Evolutionary conservation across 2,888 invertebrate genomes (phyloP).

Genomic region (Parnassius apollo): DNA sequence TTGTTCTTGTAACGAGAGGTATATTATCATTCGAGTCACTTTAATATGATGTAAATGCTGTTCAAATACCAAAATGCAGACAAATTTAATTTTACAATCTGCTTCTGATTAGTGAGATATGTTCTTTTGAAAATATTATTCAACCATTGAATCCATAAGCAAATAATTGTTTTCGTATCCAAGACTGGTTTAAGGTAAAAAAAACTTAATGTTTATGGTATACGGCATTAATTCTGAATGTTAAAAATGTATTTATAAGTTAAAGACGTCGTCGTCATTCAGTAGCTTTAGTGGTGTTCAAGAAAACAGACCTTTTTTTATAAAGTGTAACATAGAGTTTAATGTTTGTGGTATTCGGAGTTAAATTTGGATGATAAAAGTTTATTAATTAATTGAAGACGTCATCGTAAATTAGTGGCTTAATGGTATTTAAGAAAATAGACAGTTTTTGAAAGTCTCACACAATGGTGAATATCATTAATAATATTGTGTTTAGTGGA

Average conservation of each 20-base stretch:
- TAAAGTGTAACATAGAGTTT: not conserved
- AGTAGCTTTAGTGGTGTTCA: not conserved
- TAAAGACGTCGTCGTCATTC: not conserved
- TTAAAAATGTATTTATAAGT: not conserved
- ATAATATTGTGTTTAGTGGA: not conserved
- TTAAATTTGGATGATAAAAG: constrained; percentile 6
- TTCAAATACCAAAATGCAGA: not conserved
- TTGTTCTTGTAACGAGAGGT: not conserved
- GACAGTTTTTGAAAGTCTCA: not conserved
- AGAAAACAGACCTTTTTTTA: not conserved
- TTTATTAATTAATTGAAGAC: not conserved
- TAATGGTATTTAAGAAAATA: not conserved
- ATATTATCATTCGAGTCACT: not conserved
- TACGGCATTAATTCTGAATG: constrained; percentile 3
- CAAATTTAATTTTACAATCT: not conserved
- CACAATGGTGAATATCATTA: not conserved
- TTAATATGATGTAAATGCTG: not conserved
- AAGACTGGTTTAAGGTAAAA: not conserved
- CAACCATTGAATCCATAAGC: not conserved
- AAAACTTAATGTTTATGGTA: constrained; percentile 1
- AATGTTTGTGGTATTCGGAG: constrained; percentile 3
- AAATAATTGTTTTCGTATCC: not conserved
- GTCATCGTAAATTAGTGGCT: not conserved
- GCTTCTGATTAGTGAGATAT: not conserved
- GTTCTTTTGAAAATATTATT: not conserved